Conservation (phyloP, 2,888 invertebrate species). For the Pammene fasciana region DNA sequence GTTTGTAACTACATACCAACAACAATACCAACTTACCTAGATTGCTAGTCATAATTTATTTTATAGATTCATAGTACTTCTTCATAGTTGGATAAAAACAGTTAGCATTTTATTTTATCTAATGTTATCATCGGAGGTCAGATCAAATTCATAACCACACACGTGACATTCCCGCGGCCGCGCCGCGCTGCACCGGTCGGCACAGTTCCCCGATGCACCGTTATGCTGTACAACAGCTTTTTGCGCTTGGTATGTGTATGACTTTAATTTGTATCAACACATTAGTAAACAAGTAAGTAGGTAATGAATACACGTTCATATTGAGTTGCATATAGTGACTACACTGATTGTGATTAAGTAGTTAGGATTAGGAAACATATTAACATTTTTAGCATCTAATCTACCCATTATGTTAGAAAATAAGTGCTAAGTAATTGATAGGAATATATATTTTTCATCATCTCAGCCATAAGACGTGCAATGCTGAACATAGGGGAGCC, state of each 20-base stretch:
- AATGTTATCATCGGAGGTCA: constrained; percentile 21
- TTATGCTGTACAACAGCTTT: constrained; percentile 20
- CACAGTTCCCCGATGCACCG: constrained; percentile 22
- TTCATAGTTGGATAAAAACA: neutral
- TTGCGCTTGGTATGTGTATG: constrained; percentile 8
- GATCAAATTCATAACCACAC: constrained; percentile 10
- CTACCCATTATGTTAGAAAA: no score
- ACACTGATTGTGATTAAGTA: no score
- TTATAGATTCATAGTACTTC: neutral
- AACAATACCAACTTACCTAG: no score
- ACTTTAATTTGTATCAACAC: neutral
- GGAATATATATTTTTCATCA: no score
- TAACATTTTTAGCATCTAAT: no score
- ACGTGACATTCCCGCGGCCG: constrained; percentile 7
- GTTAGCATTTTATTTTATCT: constrained; percentile 3
- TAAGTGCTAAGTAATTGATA: no score
- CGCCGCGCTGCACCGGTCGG: constrained; percentile 31
- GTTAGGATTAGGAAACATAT: no score
- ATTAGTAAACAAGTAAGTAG: neutral
- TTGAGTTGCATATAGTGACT: neutral
- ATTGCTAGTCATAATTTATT: neutral
- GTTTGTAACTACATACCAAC: no score
- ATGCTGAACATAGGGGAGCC: no score
- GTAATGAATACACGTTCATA: neutral
- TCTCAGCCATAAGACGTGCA: no score